Conservation (phyloP, 2,113 vertebrate species). For the Puntigrus tetrazona region DNA sequence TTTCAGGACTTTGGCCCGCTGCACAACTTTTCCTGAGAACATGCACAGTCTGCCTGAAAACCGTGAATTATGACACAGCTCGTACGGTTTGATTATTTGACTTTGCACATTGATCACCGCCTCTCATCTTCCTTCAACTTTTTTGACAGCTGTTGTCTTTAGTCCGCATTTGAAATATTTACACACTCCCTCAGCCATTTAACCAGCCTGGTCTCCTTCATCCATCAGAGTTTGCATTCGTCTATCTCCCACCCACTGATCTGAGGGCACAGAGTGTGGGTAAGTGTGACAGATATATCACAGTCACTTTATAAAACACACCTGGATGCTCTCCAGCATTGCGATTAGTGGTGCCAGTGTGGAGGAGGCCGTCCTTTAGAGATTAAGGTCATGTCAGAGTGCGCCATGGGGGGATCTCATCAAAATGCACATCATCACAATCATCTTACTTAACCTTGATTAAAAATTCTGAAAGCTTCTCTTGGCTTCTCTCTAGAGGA, state of each 20-base stretch:
- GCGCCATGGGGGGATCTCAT: slow-evolving; percentile 62
- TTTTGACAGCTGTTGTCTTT: slow-evolving; percentile 34
- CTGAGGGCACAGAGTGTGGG: slow-evolving; percentile 22
- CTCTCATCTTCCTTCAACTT: not conserved
- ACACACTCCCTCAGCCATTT: slow-evolving; percentile 9
- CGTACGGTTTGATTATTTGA: slow-evolving; percentile 20
- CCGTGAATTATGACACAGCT: slow-evolving; percentile 8
- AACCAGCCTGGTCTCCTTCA: slow-evolving; percentile 10
- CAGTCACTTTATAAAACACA: slow-evolving; percentile 53
- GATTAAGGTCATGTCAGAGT: slow-evolving; percentile 59
- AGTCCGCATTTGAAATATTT: slow-evolving; percentile 30
- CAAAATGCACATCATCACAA: slow-evolving; percentile 57
- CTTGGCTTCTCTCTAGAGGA: slow-evolving; percentile 35
- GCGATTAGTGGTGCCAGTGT: slow-evolving; percentile 41
- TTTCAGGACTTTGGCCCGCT: slow-evolving; percentile 1
- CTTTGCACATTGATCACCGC: slow-evolving; percentile 12
- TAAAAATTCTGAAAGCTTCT: slow-evolving; percentile 59
- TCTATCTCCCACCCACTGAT: slow-evolving; percentile 4
- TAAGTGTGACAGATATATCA: slow-evolving; percentile 23
- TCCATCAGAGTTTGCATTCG: slow-evolving; percentile 19
- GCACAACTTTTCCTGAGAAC: slow-evolving; percentile 13
- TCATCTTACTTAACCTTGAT: slow-evolving; percentile 63
- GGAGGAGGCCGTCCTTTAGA: slow-evolving; percentile 56
- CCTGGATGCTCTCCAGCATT: slow-evolving; percentile 55
- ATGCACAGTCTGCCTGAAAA: not conserved